These are phyloP conservation scores for Karalla daura DNA, from an alignment of 2,797 vertebrate species.

Conservation along the genomic window DNA sequence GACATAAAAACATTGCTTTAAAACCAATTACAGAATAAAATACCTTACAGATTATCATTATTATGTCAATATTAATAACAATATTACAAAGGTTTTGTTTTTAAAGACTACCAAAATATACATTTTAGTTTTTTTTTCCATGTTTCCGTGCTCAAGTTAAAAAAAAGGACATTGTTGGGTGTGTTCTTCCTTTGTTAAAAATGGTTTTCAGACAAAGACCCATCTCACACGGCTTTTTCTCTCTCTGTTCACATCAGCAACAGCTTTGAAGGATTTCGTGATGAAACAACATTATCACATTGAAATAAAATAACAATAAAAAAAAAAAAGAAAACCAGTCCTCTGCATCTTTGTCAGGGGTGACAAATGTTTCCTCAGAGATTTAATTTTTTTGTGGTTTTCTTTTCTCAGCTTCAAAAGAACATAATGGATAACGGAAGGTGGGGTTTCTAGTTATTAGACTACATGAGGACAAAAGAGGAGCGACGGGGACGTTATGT, in stretches of 20 bases:
- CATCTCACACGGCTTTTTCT: conserved; percentile 37
- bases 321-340: conserved; percentile 68
- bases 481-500: conserved; percentile 67
- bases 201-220: conserved; percentile 62
- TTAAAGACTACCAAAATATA: conserved; percentile 96
- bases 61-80: conserved; percentile 84
- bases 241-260: conserved; percentile 70
- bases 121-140: conserved; percentile 84
- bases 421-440: conserved; percentile 41
- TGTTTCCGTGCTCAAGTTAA: conserved; percentile 73
- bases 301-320: conserved; percentile 73
- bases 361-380: conserved; percentile 61
- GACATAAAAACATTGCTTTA: conserved; percentile 90
- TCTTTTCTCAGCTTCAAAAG: conserved; percentile 67
- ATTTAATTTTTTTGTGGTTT: conserved; percentile 65
- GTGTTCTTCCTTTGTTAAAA: conserved; percentile 84
- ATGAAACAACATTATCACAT: conserved; percentile 68
- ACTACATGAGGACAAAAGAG: conserved; percentile 67
- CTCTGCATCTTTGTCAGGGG: conserved; percentile 65
- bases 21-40: conserved; percentile 89
- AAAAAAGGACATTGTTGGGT: conserved; percentile 71
- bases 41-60: conserved; percentile 87
- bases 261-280: conserved; percentile 69
- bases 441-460: conserved; percentile 56
- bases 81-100: conserved; percentile 86